Conservation (phyloP, 2,113 vertebrate genomes). For the Odontesthes bonariensis region DNA sequence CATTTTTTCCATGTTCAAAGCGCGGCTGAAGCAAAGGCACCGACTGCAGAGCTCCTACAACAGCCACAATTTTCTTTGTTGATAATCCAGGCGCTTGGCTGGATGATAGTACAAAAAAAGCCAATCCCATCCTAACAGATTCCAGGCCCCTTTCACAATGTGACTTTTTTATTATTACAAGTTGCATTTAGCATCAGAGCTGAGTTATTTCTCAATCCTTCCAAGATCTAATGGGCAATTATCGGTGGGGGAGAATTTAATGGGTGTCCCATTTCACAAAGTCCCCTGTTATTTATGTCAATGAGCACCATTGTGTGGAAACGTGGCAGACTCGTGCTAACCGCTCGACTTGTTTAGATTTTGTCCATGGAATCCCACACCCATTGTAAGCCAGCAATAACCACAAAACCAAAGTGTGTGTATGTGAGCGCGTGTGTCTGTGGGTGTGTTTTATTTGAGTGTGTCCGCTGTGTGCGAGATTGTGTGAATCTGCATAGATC, state of each 20-base stretch:
- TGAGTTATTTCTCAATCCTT: constrained; percentile 75
- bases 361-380: constrained; percentile 79
- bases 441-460: constrained; percentile 34
- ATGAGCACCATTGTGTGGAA: constrained; percentile 78
- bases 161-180: constrained; percentile 73
- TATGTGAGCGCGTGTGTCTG: constrained; percentile 44
- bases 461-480: constrained; percentile 27
- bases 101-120: constrained; percentile 59
- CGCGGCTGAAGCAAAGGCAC: constrained; percentile 34
- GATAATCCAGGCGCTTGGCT: constrained; percentile 71
- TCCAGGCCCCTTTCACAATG: constrained; percentile 71
- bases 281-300: constrained; percentile 76
- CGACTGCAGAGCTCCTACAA: constrained; percentile 53
- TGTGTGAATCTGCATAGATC: constrained; percentile 20
- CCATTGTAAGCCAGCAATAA: constrained; percentile 77
- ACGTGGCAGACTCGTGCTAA: constrained; percentile 74
- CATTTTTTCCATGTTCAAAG: constrained; percentile 73
- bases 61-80: constrained; percentile 70
- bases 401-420: constrained; percentile 60
- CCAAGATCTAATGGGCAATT: constrained; percentile 79
- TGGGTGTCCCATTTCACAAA: constrained; percentile 79
- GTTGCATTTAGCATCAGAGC: constrained; percentile 66
- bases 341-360: constrained; percentile 75
- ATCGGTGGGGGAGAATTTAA: constrained; percentile 76
- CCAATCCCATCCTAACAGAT: constrained; percentile 67